Evolutionary conservation across 2,888 invertebrate genomes (phyloP).

Genomic region (Lissocephala sabroskyi): DNA sequence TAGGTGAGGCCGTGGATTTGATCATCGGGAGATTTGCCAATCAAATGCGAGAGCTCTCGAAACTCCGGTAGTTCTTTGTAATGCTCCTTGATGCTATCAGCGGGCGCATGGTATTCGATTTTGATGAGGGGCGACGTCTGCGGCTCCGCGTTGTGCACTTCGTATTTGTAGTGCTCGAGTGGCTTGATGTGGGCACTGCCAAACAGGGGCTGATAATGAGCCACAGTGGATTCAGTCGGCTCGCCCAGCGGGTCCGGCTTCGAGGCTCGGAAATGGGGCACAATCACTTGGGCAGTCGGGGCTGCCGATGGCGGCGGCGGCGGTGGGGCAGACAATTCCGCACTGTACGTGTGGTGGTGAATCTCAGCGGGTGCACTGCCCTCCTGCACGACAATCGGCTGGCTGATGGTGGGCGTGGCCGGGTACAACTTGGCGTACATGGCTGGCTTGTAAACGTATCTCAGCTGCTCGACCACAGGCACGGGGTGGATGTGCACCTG

Average conservation of each 20-base stretch:
- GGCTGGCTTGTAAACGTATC: slow-evolving; percentile 55
- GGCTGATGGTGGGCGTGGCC: slow-evolving; percentile 29
- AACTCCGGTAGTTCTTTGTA: slow-evolving; percentile 65
- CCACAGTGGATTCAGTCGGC: slow-evolving; percentile 22
- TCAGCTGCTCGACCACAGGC: slow-evolving; percentile 62
- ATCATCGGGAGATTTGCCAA: slow-evolving; percentile 74
- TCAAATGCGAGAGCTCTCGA: slow-evolving; percentile 72
- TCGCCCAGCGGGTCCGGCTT: slow-evolving; percentile 44
- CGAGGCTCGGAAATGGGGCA: slow-evolving; percentile 50
- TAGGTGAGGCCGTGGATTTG: slow-evolving; percentile 74
- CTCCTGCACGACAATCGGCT: slow-evolving; percentile 60
- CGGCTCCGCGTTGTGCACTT: slow-evolving; percentile 14
- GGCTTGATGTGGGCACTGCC: slow-evolving; percentile 21
- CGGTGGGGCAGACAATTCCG: slow-evolving; percentile 21
- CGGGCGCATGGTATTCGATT: slow-evolving; percentile 54
- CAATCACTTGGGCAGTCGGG: slow-evolving; percentile 9
- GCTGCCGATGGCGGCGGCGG: slow-evolving; percentile 18
- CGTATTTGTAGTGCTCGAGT: slow-evolving; percentile 45
- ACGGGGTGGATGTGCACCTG: slow-evolving; percentile 63
- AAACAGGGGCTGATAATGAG: slow-evolving; percentile 1
- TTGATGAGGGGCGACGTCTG: slow-evolving; percentile 37
- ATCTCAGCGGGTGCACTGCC: slow-evolving; percentile 25
- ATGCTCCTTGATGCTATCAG: slow-evolving; percentile 47
- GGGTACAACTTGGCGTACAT: slow-evolving; percentile 20
- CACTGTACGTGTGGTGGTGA: slow-evolving; percentile 48